phyloP scores from a whole-genome alignment of 1,140 invertebrate genomes.

The Cydia pomonella region DNA sequence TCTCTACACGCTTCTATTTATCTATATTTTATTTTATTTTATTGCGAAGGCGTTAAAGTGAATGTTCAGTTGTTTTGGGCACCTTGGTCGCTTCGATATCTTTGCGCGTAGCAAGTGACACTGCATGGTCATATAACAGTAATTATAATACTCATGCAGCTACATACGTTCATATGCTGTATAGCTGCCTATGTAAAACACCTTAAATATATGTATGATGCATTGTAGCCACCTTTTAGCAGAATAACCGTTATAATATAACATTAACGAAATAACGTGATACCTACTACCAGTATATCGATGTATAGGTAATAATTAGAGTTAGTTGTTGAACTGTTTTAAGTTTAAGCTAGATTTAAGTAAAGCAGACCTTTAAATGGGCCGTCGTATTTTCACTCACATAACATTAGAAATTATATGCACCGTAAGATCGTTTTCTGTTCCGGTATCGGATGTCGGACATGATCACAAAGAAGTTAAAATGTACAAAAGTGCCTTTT shows the following conservation, averaged over 20 bases:
- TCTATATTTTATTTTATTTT: too few relatives aligned
- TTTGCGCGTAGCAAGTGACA: neutral
- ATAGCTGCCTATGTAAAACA: conserved; percentile 3
- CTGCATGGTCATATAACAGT: neutral
- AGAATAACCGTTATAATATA: neutral
- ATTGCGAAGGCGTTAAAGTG: neutral
- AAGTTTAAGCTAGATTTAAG: too few relatives aligned
- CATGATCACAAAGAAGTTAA: too few relatives aligned
- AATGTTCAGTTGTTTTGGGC: neutral
- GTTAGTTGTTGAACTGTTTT: neutral
- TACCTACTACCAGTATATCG: neutral
- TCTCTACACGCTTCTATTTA: too few relatives aligned
- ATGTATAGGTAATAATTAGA: neutral
- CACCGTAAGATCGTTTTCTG: too few relatives aligned
- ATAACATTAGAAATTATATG: neutral
- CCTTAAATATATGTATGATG: neutral
- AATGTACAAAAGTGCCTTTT: too few relatives aligned
- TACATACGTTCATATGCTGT: neutral
- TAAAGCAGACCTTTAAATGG: neutral
- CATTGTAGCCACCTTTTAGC: conserved; percentile 1
- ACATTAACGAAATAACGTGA: neutral
- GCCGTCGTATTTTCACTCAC: neutral
- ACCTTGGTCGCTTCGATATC: neutral
- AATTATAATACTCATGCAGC: neutral
- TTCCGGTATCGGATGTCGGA: too few relatives aligned